Percentiles rank a stretch among this genome's conserved stretches.
Conservation (phyloP, 2,113 vertebrate species). For the Rhinoderma darwinii region DNA sequence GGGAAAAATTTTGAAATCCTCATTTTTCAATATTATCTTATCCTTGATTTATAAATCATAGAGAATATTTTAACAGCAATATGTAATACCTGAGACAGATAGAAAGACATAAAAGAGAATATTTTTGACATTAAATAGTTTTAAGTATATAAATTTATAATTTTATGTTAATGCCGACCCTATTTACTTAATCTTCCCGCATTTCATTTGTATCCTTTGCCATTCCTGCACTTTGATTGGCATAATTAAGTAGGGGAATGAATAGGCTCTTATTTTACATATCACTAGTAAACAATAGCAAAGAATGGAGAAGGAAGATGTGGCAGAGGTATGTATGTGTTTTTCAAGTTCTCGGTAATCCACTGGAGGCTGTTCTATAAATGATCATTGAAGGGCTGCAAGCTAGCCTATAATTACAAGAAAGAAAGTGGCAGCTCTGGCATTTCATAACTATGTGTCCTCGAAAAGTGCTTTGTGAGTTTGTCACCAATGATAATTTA, state of each 20-base stretch:
- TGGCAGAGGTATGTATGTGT: constrained; percentile 83
- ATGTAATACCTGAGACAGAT: constrained; percentile 85
- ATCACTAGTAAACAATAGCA: constrained; percentile 93
- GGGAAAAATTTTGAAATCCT: constrained; percentile 84
- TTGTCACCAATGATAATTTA: constrained; percentile 99
- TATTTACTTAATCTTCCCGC: constrained; percentile 81
- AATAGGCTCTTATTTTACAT: constrained; percentile 91
- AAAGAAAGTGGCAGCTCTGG: constrained; percentile 99
- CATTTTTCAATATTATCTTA: constrained; percentile 87
- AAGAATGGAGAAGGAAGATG: constrained; percentile 80
- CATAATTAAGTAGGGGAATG: constrained; percentile 84
- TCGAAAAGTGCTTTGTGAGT: constrained; percentile 99
- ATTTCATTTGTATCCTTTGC: constrained; percentile 84
- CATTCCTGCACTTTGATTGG: constrained; percentile 88
- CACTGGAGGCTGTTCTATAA: constrained; percentile 97
- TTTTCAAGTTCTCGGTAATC: constrained; percentile 96
- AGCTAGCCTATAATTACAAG: constrained; percentile 99
- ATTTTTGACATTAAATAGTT: constrained; percentile 84
- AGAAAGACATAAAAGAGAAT: constrained; percentile 88
- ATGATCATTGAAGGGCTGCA: constrained; percentile 99
- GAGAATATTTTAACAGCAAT: constrained; percentile 86
- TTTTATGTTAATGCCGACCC: constrained; percentile 85
- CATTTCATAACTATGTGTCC: constrained; percentile 99
- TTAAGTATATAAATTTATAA: constrained; percentile 86
- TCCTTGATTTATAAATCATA: constrained; percentile 96